Percentiles rank a stretch among this genome's conserved stretches.
Conservation (phyloP, 2,113 vertebrate species). For the Podarcis raffonei region DNA sequence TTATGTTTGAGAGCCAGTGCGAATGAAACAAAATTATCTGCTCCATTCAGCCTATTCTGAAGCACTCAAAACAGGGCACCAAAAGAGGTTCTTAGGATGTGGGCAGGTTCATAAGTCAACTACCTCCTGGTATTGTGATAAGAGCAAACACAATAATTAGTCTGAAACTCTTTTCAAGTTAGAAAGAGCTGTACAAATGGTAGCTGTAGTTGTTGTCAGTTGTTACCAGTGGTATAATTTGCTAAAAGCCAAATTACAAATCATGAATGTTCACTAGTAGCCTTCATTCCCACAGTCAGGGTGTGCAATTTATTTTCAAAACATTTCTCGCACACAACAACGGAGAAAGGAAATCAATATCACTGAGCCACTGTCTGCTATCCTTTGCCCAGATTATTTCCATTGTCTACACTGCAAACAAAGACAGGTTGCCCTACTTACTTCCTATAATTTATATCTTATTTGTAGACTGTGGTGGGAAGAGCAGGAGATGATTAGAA, state of each 20-base stretch:
- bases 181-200: background rate
- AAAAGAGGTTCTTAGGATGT: background rate
- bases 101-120: background rate
- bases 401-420: background rate
- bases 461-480: background rate
- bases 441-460: constrained; percentile 20
- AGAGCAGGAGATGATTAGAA: constrained; percentile 28
- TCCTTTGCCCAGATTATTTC: constrained; percentile 28
- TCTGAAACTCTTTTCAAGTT: background rate
- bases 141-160: background rate
- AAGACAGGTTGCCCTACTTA: background rate
- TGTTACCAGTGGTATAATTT: constrained; percentile 15
- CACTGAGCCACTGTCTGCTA: constrained; percentile 3
- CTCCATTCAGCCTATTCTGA: background rate
- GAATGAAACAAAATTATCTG: too few species aligned
- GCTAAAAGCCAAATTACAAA: constrained; percentile 31
- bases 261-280: constrained; percentile 1
- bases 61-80: background rate
- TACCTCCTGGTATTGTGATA: background rate
- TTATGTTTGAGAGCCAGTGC: too few species aligned
- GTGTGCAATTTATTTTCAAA: constrained; percentile 40
- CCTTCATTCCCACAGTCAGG: background rate
- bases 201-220: background rate
- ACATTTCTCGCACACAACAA: constrained; percentile 23
- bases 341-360: constrained; percentile 43